Conservation (phyloP, 2,888 invertebrate species). For the Pinctada fucata region DNA sequence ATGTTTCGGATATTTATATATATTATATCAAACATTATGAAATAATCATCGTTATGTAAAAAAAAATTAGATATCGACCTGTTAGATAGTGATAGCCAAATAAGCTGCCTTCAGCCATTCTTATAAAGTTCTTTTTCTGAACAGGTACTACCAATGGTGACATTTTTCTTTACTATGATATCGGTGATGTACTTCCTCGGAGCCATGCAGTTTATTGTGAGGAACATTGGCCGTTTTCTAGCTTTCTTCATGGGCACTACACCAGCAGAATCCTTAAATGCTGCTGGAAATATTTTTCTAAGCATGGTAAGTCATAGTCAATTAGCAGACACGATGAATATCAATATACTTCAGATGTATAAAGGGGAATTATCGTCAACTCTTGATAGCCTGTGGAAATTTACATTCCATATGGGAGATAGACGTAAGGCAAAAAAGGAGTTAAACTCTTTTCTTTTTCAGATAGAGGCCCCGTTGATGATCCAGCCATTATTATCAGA, state of each 20-base stretch:
- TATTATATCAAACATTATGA: no score
- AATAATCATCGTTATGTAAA: no score
- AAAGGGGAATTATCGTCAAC: no score
- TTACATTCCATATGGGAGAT: no score
- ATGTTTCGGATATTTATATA: no score
- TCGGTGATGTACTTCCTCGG: slow-evolving; percentile 93
- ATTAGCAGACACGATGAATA: no score
- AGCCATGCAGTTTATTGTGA: slow-evolving; percentile 72
- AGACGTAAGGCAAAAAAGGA: no score
- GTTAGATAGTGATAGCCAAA: no score
- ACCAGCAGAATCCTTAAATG: slow-evolving; percentile 92
- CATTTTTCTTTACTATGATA: slow-evolving; percentile 94
- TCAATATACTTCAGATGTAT: not conserved
- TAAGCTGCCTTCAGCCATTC: slow-evolving; percentile 53
- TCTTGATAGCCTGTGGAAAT: no score
- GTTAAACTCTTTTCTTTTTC: not conserved
- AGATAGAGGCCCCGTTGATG: slow-evolving; percentile 93
- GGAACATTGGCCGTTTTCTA: slow-evolving; percentile 83
- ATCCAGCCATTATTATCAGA: slow-evolving; percentile 90
- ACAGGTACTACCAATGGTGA: slow-evolving; percentile 86
- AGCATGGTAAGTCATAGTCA: slow-evolving; percentile 81
- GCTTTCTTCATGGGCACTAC: slow-evolving; percentile 87
- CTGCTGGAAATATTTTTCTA: slow-evolving; percentile 95
- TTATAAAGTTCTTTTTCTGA: not conserved
- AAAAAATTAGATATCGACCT: no score